Percentiles rank a stretch among this genome's conserved stretches.
Evolutionary conservation across 2,888 invertebrate genomes (phyloP).

Genomic region (Ecliptopera silaceata): DNA sequence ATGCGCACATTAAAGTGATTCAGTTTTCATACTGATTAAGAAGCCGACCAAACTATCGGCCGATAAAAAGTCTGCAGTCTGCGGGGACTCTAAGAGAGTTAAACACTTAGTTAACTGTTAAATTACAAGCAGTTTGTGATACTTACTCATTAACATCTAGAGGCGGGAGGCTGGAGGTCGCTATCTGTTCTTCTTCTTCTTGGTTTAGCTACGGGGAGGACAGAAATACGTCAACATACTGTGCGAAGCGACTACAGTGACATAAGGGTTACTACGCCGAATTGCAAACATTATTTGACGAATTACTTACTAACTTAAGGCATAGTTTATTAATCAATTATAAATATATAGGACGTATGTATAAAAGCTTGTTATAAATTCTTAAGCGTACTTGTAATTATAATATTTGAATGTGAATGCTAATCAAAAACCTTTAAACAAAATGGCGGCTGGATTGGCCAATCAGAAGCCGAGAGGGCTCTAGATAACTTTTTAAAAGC

Average conservation of each 20-base stretch:
- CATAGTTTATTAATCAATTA: neutral
- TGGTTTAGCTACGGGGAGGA: constrained; percentile 71
- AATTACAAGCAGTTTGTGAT: constrained; percentile 33
- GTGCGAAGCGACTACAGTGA: constrained; percentile 76
- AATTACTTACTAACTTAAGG: neutral
- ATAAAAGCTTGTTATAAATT: no score
- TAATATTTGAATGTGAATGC: no score
- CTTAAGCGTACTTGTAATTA: no score
- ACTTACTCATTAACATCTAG: constrained; percentile 72
- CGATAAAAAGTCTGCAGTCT: no score
- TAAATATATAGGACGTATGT: no score
- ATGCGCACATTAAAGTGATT: no score
- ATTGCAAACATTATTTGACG: constrained; percentile 16
- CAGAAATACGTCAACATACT: constrained; percentile 74
- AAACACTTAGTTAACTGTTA: constrained; percentile 10
- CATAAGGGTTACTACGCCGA: constrained; percentile 34
- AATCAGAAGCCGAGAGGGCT: neutral
- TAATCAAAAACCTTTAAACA: neutral
- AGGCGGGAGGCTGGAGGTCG: constrained; percentile 66
- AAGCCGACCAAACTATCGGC: no score
- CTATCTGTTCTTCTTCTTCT: constrained; percentile 66
- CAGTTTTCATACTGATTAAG: no score
- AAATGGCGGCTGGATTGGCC: neutral
- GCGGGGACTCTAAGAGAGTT: constrained; percentile 10
- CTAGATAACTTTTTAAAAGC: no score